phyloP scores from a whole-genome alignment of 2,888 invertebrate species.

The Phaonia tiefii region DNA sequence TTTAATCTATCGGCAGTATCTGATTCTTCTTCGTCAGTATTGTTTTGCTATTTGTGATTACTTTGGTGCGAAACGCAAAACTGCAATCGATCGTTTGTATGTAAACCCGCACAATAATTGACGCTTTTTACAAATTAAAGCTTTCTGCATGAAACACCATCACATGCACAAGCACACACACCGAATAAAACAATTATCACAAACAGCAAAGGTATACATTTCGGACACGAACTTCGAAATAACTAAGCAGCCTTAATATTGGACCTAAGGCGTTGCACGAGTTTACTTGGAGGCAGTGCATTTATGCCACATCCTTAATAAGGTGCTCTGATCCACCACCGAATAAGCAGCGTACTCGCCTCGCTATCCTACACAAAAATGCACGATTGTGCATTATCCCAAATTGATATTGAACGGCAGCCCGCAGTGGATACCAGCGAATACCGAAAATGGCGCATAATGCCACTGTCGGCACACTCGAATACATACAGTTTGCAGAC shows the following conservation, averaged over 20 bases:
- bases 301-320: conserved; percentile 77
- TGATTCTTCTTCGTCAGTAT: neutral
- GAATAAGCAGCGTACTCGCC: conserved; percentile 38
- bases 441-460: conserved; percentile 61
- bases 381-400: conserved; percentile 67
- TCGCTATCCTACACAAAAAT: conserved; percentile 61
- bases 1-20: neutral
- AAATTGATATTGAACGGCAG: conserved; percentile 75
- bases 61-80: neutral
- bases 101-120: conserved; percentile 33
- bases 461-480: conserved; percentile 47
- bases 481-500: neutral
- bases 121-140: conserved; percentile 54
- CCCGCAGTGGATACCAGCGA: conserved; percentile 60
- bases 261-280: conserved; percentile 78
- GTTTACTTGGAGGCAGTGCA: conserved; percentile 75
- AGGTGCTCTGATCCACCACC: conserved; percentile 68
- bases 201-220: conserved; percentile 51
- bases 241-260: conserved; percentile 72
- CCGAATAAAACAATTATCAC: conserved; percentile 60
- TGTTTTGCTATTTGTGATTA: neutral
- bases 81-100: neutral
- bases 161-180: neutral
- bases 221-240: conserved; percentile 56
- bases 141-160: conserved; percentile 48